Evolutionary conservation across 1,140 invertebrate genomes (phyloP).

Genomic region (Lerema accius): DNA sequence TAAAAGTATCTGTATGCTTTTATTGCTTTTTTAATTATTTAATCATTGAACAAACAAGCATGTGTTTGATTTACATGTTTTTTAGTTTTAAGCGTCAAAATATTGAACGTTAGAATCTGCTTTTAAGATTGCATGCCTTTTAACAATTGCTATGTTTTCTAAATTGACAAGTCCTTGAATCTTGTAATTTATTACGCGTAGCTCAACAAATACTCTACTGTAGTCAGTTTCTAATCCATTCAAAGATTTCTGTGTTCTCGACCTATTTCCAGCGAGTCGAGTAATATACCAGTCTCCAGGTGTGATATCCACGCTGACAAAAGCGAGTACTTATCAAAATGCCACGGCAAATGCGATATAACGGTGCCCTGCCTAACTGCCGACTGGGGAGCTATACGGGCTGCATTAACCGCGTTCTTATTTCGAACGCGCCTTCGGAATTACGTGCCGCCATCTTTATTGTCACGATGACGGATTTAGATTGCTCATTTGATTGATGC

Average conservation of each 20-base stretch:
- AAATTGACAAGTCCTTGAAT: too few species aligned
- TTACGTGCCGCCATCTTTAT: constrained; percentile 61
- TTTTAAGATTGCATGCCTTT: too few species aligned
- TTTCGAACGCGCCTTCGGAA: constrained; percentile 48
- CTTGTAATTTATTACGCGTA: too few species aligned
- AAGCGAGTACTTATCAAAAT: constrained; percentile 65
- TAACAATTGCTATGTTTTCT: too few species aligned
- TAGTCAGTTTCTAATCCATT: too few species aligned
- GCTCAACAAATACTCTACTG: too few species aligned
- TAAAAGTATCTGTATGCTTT: constrained; percentile 13
- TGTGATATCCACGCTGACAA: constrained; percentile 22
- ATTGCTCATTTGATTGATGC: constrained; percentile 57
- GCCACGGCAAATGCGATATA: constrained; percentile 50
- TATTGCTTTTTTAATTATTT: constrained; percentile 7
- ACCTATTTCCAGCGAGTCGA: neutral
- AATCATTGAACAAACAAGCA: neutral
- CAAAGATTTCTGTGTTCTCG: neutral
- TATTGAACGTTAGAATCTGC: too few species aligned
- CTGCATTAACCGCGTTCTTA: constrained; percentile 53
- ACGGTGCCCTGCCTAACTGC: constrained; percentile 52
- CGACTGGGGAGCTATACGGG: constrained; percentile 57
- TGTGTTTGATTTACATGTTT: neutral
- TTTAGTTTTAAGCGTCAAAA: too few species aligned
- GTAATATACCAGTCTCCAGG: neutral
- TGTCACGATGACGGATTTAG: constrained; percentile 67